Percentiles rank a stretch among this genome's conserved stretches.
Conservation (phyloP, 2,888 invertebrate species). For the Plemyria rubiginata region DNA sequence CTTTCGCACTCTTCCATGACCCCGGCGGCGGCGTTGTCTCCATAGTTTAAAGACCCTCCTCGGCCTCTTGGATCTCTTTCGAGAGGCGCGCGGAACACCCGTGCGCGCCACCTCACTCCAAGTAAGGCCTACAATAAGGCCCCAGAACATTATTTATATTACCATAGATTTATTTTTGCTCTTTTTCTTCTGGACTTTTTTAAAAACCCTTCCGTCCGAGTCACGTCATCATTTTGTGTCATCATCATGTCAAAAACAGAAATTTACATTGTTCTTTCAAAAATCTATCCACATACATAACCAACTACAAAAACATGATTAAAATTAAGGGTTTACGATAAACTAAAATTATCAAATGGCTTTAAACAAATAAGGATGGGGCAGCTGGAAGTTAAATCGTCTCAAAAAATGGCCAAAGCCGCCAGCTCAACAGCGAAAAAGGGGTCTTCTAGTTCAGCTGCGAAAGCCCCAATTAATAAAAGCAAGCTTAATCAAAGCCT, state of each 20-base stretch:
- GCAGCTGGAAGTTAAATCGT: conserved; percentile 18
- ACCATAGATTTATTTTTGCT: background rate
- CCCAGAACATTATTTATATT: no score
- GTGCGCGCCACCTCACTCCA: no score
- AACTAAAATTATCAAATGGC: conserved; percentile 4
- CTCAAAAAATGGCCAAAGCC: conserved; percentile 17
- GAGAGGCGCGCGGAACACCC: no score
- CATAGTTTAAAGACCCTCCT: no score
- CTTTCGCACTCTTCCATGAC: no score
- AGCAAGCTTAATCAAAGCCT: background rate
- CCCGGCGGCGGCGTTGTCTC: no score
- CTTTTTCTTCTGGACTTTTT: conserved; percentile 1
- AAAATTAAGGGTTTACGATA: conserved; percentile 10
- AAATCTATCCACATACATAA: conserved; percentile 2
- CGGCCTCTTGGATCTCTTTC: no score
- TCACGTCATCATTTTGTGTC: conserved; percentile 8
- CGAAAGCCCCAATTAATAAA: conserved; percentile 4
- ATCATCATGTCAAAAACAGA: conserved; percentile 11
- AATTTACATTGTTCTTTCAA: conserved; percentile 11
- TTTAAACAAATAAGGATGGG: conserved; percentile 12
- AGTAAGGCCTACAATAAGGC: no score
- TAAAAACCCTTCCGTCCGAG: background rate
- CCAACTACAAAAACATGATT: conserved; percentile 12
- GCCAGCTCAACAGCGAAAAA: conserved; percentile 16
- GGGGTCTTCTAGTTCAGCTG: conserved; percentile 14